Percentiles rank a stretch among this genome's conserved stretches.
phyloP scores from a whole-genome alignment of 2,113 vertebrate genomes.

The Notarius quadriscutis region DNA sequence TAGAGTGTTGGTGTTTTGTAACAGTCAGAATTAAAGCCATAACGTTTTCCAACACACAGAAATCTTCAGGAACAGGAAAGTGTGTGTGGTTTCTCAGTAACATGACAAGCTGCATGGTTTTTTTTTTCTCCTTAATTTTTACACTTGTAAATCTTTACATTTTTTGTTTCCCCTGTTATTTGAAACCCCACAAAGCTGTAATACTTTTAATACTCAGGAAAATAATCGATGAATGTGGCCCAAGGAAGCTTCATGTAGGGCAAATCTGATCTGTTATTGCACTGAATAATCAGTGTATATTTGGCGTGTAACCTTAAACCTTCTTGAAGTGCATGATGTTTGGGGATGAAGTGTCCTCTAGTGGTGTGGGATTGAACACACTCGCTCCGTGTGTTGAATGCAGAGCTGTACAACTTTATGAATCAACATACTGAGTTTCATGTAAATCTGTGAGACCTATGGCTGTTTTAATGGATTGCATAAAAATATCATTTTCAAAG shows the following conservation, averaged over 20 bases:
- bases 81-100: too few species aligned
- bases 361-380: not conserved
- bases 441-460: not conserved
- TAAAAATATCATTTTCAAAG: not conserved
- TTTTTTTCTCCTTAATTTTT: too few species aligned
- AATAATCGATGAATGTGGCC: not conserved
- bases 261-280: not conserved
- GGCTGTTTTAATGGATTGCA: not conserved
- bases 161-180: too few species aligned
- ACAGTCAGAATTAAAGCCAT: not conserved
- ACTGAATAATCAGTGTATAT: not conserved
- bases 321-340: not conserved
- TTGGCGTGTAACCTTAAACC: not conserved
- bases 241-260: too few species aligned
- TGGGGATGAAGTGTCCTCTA: conserved; percentile 27
- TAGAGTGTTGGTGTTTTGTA: not conserved
- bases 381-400: too few species aligned
- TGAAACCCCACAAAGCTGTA: not conserved
- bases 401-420: not conserved
- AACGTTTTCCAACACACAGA: not conserved
- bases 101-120: too few species aligned
- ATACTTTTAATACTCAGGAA: not conserved
- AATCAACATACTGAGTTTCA: not conserved
- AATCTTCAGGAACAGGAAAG: too few species aligned
- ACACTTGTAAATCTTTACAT: too few species aligned